Evolutionary conservation across 2,113 vertebrate species (phyloP), one percentile per base, ranked within the genome.

Genomic region (Carassius auratus): DNA sequence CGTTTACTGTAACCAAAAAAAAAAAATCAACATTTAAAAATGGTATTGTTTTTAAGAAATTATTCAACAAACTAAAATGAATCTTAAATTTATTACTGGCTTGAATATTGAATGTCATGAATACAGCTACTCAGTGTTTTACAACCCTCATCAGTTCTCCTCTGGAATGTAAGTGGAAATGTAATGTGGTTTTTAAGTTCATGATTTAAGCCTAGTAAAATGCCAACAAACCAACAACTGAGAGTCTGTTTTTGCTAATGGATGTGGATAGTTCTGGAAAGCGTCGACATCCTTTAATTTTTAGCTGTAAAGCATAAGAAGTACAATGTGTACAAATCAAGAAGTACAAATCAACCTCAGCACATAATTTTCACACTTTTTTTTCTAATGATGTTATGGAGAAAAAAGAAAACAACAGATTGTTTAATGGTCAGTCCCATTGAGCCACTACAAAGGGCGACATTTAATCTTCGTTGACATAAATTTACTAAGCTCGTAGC

Each of bases 151-250:
- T 52, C 48, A 64, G 45, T 52, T 7, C 38, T n/a, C 1, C 38
- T n/a, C 1, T 62, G 7, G 52, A 69, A 52, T 42, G 45, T 66
- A 57, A 77, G 30, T 7, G 38, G 76, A 85, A 30, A 59, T 68
- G 42, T 17, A 14, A 12, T 86, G 87, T 71, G 87, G 87, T 80
- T 86, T 73, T 23, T 23, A 76, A 86, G 85, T 62, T 33, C 50
- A 73, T 85, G 23, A 26, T 62, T 64, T 48, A 50, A 64, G n/a
- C 14, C 1, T 48, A 42, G 59, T 61, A 42, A 66, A 61, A 80
- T 66, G 17, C 38, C 42, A 38, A n/a, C 76, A 59, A 78, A 38
- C 55, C 33, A 59, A 38, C 57, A 64, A 45, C 19, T 45, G 36
- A 23, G 17, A 14, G 76, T 9, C 10, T 33, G 50, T 21, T 19